A percentile compares a stretch with the other conserved stretches of the same genome.
Evolutionary conservation across 2,797 vertebrate genomes (phyloP).

Genomic region (Poeciliopsis infans): DNA sequence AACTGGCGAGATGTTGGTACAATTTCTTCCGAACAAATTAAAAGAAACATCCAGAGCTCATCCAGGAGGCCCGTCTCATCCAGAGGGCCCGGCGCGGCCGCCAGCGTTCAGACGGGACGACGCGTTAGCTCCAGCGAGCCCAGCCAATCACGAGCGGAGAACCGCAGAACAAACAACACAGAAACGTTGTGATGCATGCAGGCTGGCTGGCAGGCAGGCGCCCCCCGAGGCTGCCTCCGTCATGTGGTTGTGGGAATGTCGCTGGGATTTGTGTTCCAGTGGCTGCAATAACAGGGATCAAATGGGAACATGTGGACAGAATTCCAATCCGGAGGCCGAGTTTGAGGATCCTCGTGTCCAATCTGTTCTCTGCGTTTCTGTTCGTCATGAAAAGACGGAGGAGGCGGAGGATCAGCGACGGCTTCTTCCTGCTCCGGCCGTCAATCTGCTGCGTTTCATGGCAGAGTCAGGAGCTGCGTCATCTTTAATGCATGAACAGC

Average conservation of each 20-base stretch:
- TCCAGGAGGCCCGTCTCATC: slow-evolving; percentile 52
- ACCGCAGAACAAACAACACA: slow-evolving; percentile 13
- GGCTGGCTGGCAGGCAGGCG: slow-evolving; percentile 36
- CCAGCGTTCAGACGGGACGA: not conserved
- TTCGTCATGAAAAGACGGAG: slow-evolving; percentile 37
- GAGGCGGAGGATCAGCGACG: slow-evolving; percentile 21
- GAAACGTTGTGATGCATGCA: slow-evolving; percentile 27
- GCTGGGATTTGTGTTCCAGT: slow-evolving; percentile 69
- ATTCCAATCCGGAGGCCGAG: slow-evolving; percentile 57
- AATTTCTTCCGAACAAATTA: too few relatives aligned
- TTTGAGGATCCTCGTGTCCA: slow-evolving; percentile 50
- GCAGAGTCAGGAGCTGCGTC: slow-evolving; percentile 2
- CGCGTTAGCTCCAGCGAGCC: not conserved
- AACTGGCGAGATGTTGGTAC: too few relatives aligned
- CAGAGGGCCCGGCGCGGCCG: slow-evolving; percentile 33
- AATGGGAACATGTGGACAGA: slow-evolving; percentile 72
- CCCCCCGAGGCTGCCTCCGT: slow-evolving; percentile 55
- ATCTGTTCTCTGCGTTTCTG: slow-evolving; percentile 50
- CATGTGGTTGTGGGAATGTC: slow-evolving; percentile 71
- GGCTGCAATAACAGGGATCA: slow-evolving; percentile 72
- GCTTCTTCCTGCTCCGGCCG: not conserved
- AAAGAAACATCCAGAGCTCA: slow-evolving; percentile 12
- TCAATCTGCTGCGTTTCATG: not conserved
- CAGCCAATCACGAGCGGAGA: slow-evolving; percentile 4
- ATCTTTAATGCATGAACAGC: slow-evolving; percentile 60